Evolutionary conservation across 2,113 vertebrate genomes (phyloP).

Genomic region (Halichoerus grypus): DNA sequence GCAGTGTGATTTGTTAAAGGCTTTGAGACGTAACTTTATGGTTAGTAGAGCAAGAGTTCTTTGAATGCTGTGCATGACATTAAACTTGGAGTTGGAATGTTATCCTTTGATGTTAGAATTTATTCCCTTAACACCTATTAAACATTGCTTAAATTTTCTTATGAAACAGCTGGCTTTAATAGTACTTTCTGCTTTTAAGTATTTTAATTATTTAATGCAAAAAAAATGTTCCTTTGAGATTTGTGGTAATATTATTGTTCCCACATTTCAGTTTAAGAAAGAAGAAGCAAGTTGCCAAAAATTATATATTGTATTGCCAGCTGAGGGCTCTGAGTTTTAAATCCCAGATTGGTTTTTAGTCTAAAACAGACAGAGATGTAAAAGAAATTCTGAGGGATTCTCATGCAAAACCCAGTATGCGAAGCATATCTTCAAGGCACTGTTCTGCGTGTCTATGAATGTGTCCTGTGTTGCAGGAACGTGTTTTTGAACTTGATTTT

Average conservation of each 20-base stretch:
- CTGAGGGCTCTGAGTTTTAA: neutral
- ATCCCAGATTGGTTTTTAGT: neutral
- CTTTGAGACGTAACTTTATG: neutral
- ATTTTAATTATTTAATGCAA: conserved; percentile 52
- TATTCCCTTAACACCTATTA: neutral
- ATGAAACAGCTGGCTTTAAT: neutral
- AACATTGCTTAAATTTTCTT: conserved; percentile 45
- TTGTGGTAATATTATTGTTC: conserved; percentile 22
- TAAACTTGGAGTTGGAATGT: neutral
- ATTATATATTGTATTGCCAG: neutral
- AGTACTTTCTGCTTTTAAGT: conserved; percentile 44
- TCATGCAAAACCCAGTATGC: neutral
- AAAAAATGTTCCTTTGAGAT: conserved; percentile 36
- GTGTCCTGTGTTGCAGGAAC: neutral
- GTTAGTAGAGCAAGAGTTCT: neutral
- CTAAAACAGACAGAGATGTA: neutral
- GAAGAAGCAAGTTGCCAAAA: neutral
- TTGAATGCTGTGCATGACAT: neutral
- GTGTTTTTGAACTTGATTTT: neutral
- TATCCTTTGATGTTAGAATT: conserved; percentile 28
- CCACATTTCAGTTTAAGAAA: conserved; percentile 40
- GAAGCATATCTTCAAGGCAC: neutral
- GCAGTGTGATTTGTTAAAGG: neutral
- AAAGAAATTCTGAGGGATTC: neutral
- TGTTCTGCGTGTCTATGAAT: neutral